Conservation (phyloP, 2,113 vertebrate species). For the Hassar affinis region DNA sequence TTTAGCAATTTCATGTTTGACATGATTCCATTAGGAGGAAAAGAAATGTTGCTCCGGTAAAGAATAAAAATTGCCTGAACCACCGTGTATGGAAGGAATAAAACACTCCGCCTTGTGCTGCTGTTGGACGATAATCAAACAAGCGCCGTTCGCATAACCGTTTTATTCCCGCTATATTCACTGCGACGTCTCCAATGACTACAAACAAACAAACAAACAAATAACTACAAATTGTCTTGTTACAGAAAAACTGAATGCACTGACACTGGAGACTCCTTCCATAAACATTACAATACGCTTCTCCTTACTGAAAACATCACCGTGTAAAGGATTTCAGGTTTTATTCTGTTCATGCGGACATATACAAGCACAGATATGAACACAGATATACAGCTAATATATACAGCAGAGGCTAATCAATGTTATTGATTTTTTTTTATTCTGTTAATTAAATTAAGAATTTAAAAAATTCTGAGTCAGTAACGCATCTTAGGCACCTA, state of each 20-base stretch:
- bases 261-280: not conserved
- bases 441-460: no score
- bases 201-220: not conserved
- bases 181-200: no score
- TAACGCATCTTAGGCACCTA: no score
- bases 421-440: no score
- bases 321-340: no score
- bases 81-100: not conserved
- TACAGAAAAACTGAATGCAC: not conserved
- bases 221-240: not conserved
- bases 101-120: not conserved
- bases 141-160: not conserved
- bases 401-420: no score
- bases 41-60: not conserved
- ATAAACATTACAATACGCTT: not conserved
- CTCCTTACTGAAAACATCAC: not conserved
- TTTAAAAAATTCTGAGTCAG: no score
- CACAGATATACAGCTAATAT: no score
- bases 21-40: not conserved
- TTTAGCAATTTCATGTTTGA: not conserved
- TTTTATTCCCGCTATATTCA: not conserved
- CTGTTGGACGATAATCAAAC: not conserved
- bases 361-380: not conserved
- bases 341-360: not conserved
- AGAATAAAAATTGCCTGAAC: not conserved